Conservation (phyloP, 2,113 vertebrate genomes). For the Hippocampus barbouri region DNA sequence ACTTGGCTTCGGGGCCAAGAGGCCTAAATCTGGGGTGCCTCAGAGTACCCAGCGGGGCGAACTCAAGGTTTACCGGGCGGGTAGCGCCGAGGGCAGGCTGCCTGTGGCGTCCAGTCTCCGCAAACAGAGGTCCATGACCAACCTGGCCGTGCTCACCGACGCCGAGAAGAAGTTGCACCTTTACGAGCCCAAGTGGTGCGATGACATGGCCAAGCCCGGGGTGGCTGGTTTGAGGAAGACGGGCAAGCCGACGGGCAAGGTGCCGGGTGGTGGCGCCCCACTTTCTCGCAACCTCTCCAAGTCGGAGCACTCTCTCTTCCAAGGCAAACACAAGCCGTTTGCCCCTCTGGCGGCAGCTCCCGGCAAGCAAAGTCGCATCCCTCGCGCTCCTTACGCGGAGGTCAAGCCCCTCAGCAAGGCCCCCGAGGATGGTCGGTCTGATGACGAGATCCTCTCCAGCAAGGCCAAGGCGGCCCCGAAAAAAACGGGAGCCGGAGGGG, state of each 20-base stretch:
- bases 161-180: slow-evolving; percentile 95
- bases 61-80: slow-evolving; percentile 87
- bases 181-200: slow-evolving; percentile 91
- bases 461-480: slow-evolving; percentile 79
- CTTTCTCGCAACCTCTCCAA: slow-evolving; percentile 88
- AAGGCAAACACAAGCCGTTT: slow-evolving; percentile 81
- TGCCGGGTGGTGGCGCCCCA: slow-evolving; percentile 71
- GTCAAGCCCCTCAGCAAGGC: slow-evolving; percentile 95
- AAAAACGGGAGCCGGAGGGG: slow-evolving; percentile 61
- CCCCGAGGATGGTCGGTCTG: slow-evolving; percentile 84
- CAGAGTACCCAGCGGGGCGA: slow-evolving; percentile 77
- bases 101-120: slow-evolving; percentile 83
- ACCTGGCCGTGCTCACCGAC: slow-evolving; percentile 91
- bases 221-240: slow-evolving; percentile 55
- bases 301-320: slow-evolving; percentile 92
- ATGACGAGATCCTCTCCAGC: slow-evolving; percentile 88
- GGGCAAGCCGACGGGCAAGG: slow-evolving; percentile 63
- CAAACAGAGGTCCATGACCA: slow-evolving; percentile 94
- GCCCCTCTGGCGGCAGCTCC: slow-evolving; percentile 76
- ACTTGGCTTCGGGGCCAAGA: slow-evolving; percentile 81
- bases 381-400: slow-evolving; percentile 91
- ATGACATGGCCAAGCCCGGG: slow-evolving; percentile 84
- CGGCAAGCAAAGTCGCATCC: slow-evolving; percentile 90
- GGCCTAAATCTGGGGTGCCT: slow-evolving; percentile 76
- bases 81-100: slow-evolving; percentile 79